Conservation (phyloP, 2,113 vertebrate genomes). For the Haemorhous mexicanus region DNA sequence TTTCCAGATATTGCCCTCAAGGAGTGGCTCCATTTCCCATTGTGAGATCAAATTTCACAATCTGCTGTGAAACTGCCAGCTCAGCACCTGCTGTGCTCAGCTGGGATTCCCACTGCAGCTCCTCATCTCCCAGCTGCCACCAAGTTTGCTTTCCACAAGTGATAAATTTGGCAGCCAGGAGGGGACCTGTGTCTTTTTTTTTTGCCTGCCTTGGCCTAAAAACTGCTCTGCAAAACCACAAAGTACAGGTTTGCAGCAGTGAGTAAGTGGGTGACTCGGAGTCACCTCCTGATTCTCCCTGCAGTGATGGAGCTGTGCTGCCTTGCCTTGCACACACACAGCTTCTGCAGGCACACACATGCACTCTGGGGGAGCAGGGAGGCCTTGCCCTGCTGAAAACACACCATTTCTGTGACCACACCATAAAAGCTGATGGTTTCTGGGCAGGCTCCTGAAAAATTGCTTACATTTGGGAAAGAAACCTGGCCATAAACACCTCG, state of each 20-base stretch:
- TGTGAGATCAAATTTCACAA: constrained; percentile 64
- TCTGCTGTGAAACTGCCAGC: constrained; percentile 52
- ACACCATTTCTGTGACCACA: background rate
- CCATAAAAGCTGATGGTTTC: background rate
- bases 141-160: background rate
- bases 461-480: background rate
- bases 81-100: constrained; percentile 43
- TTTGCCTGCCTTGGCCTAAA: background rate
- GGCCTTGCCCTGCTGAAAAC: background rate
- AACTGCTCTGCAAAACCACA: background rate
- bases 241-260: constrained; percentile 37
- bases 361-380: background rate
- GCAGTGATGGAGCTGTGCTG: constrained; percentile 3
- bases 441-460: background rate
- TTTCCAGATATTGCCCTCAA: constrained; percentile 63
- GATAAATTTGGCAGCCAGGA: background rate
- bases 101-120: constrained; percentile 19
- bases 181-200: background rate
- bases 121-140: background rate
- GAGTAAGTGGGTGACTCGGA: constrained; percentile 41
- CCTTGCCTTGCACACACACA: constrained; percentile 18
- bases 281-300: constrained; percentile 23
- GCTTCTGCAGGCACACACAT: background rate
- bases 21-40: constrained; percentile 62
- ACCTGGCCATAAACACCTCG: background rate